phyloP scores from a whole-genome alignment of 30 jellyfish, hydroid and myxozoan genomes.

The Chrysaora quinquecirrha region DNA sequence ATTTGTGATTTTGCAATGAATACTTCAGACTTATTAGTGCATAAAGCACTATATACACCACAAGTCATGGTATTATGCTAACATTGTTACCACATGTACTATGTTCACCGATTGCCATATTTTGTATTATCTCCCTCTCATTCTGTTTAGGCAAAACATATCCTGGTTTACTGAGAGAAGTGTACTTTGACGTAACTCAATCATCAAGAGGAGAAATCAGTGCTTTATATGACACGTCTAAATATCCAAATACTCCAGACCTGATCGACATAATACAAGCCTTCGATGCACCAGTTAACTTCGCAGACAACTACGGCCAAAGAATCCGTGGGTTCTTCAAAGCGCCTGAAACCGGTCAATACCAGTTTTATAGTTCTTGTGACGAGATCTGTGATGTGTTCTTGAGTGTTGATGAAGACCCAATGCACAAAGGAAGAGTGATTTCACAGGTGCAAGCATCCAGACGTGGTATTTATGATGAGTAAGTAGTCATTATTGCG shows the following conservation, averaged over 20 bases:
- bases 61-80: too few species aligned
- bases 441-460: conserved; percentile 89
- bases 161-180: conserved; percentile 86
- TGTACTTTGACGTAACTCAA: conserved; percentile 74
- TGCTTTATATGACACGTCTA: conserved; percentile 68
- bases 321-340: conserved; percentile 88
- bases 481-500: conserved; percentile 48
- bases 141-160: conserved; percentile 46
- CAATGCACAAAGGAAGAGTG: conserved; percentile 78
- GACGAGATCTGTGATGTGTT: conserved; percentile 90
- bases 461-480: conserved; percentile 73
- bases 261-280: conserved; percentile 74
- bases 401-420: conserved; percentile 86
- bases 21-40: too few species aligned
- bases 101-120: too few species aligned
- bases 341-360: conserved; percentile 84
- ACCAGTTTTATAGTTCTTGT: conserved; percentile 86
- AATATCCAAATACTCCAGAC: conserved; percentile 88
- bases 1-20: too few species aligned
- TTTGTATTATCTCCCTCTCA: too few species aligned
- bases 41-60: too few species aligned
- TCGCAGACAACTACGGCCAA: conserved; percentile 90
- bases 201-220: conserved; percentile 78
- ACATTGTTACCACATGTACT: too few species aligned
- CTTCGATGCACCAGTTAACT: conserved; percentile 81